These are phyloP conservation scores for Bactericera cockerelli DNA, from an alignment of 1,140 invertebrate species.

Conservation along the genomic window DNA sequence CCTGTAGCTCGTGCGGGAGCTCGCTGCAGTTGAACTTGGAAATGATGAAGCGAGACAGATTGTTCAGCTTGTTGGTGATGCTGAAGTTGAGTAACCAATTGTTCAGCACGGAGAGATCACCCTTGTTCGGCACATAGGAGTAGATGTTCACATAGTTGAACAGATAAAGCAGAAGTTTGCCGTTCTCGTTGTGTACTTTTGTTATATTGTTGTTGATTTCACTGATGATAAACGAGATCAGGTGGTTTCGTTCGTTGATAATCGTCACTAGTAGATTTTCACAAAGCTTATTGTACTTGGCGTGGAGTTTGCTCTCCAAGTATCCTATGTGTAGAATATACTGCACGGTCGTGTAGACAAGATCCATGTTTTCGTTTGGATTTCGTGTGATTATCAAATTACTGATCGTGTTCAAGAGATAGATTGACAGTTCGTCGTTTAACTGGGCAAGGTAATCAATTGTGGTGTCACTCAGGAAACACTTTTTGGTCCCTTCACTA, in stretches of 20 bases:
- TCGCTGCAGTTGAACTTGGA: slow-evolving; percentile 53
- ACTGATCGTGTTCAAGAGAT: background rate
- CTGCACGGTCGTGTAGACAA: background rate
- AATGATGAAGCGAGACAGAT: slow-evolving; percentile 51
- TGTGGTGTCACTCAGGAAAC: background rate
- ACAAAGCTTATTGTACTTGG: slow-evolving; percentile 1
- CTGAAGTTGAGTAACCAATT: slow-evolving; percentile 47
- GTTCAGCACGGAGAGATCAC: slow-evolving; percentile 48
- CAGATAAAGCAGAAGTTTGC: slow-evolving; percentile 44
- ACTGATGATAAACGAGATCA: background rate
- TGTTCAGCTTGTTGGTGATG: slow-evolving; percentile 42
- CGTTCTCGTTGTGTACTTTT: background rate
- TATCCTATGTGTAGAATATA: background rate
- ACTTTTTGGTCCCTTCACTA: background rate
- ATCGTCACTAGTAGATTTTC: background rate
- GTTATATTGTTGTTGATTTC: background rate
- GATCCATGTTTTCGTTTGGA: background rate
- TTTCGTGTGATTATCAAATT: background rate
- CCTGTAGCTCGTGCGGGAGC: too few relatives aligned
- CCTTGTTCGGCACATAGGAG: slow-evolving; percentile 47
- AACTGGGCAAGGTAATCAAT: background rate
- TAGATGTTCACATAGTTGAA: slow-evolving; percentile 56
- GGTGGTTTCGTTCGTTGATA: slow-evolving; percentile 7
- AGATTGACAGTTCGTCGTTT: background rate
- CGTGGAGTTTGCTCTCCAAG: background rate